A percentile compares a stretch with the other conserved stretches of the same genome.
phyloP scores from a whole-genome alignment of 2,888 invertebrate genomes.

The Spicauda simplicius region DNA sequence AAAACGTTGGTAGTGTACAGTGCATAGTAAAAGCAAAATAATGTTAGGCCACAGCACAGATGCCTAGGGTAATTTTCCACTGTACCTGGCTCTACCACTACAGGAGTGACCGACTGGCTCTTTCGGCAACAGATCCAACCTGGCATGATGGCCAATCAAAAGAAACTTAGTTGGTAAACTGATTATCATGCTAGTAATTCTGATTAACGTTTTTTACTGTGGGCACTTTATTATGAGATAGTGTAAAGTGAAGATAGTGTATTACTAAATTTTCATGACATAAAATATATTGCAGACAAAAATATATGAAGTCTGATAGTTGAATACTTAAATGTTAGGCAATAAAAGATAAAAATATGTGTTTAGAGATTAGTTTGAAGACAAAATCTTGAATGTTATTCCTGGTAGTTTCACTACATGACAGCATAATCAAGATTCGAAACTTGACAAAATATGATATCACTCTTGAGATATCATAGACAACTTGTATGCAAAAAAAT shows the following conservation, averaged over 20 bases:
- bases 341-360: background rate
- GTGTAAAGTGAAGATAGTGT: background rate
- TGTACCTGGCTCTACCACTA: conserved; percentile 61
- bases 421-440: background rate
- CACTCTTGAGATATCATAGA: too few species aligned
- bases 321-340: background rate
- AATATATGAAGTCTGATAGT: background rate
- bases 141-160: conserved; percentile 48
- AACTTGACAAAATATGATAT: too few species aligned
- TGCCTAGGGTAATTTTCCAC: conserved; percentile 3
- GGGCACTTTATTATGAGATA: background rate
- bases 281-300: background rate
- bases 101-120: conserved; percentile 58
- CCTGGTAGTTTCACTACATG: background rate
- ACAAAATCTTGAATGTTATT: too few species aligned
- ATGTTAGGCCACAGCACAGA: conserved; percentile 65
- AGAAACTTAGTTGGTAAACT: conserved; percentile 11
- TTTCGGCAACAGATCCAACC: conserved; percentile 76
- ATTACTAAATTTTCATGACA: background rate
- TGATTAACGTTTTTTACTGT: background rate
- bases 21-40: conserved; percentile 18
- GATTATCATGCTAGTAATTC: background rate
- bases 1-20: conserved; percentile 6
- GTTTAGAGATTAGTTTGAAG: too few species aligned
- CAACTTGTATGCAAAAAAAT: too few species aligned